These are phyloP conservation scores for Lepidurus packardi DNA, from an alignment of 1,140 invertebrate species.

Conservation along the genomic window DNA sequence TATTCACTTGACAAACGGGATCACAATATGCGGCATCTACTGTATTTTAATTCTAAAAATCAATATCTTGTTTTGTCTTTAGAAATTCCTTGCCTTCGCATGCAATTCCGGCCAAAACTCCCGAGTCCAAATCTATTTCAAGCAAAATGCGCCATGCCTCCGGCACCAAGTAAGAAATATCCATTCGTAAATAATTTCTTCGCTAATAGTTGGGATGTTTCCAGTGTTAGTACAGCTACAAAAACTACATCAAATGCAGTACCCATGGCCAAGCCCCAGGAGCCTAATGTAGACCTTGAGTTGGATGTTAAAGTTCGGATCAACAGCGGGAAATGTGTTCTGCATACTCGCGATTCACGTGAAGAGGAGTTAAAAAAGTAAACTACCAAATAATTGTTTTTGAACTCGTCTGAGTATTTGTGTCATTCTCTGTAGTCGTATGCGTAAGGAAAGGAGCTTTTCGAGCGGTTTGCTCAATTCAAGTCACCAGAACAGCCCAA, in stretches of 20 bases:
- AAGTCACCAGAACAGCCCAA: conserved; percentile 46
- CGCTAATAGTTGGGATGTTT: not conserved
- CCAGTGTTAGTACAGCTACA: not conserved
- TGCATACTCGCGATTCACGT: conserved; percentile 81
- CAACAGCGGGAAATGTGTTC: conserved; percentile 91
- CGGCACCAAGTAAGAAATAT: not conserved
- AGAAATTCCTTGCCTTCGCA: not conserved
- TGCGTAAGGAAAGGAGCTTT: conserved; percentile 65
- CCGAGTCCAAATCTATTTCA: not conserved
- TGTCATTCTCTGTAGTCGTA: conserved; percentile 38
- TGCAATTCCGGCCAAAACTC: not conserved
- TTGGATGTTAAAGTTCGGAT: conserved; percentile 94
- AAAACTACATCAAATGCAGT: not conserved
- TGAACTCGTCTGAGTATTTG: not conserved
- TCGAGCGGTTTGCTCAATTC: conserved; percentile 59
- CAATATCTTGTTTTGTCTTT: not conserved
- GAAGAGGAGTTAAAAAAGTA: conserved; percentile 64
- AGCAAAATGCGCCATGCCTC: not conserved
- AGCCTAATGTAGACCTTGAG: conserved; percentile 94
- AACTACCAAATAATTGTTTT: conserved; percentile 34
- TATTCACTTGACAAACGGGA: no score
- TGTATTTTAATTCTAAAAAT: no score
- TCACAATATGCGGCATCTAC: no score
- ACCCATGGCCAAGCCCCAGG: conserved; percentile 42
- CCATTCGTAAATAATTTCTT: not conserved